A percentile compares a stretch with the other conserved stretches of the same genome.
Evolutionary conservation across 2,888 invertebrate genomes (phyloP).

Genomic region (Agonopterix heracliana): DNA sequence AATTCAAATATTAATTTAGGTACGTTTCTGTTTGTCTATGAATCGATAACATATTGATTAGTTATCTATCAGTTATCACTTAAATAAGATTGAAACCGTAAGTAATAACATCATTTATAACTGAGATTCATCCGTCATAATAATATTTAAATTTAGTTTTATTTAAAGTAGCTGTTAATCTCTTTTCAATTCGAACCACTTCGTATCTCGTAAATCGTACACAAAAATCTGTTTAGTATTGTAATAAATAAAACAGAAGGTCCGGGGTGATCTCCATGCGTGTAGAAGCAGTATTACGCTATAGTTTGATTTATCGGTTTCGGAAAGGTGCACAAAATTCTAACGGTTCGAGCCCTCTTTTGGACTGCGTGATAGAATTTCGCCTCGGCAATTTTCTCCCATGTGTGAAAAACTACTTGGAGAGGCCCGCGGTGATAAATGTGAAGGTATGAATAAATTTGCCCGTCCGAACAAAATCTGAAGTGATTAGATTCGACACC

Average conservation of each 20-base stretch:
- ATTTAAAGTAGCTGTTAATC: conserved; percentile 25
- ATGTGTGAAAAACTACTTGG: conserved; percentile 60
- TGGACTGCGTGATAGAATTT: conserved; percentile 60
- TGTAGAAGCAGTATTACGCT: conserved; percentile 67
- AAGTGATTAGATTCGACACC: conserved; percentile 62
- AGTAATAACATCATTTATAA: conserved; percentile 3
- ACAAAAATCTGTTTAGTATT: conserved; percentile 60
- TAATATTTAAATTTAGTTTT: conserved; percentile 18
- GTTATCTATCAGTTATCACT: too few species aligned
- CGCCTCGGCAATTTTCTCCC: conserved; percentile 56
- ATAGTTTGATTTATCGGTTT: conserved; percentile 72
- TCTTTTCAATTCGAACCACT: conserved; percentile 29
- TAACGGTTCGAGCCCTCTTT: conserved; percentile 53
- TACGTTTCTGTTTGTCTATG: neutral
- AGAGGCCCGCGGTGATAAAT: conserved; percentile 62
- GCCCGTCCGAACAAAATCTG: conserved; percentile 52
- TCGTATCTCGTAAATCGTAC: conserved; percentile 46
- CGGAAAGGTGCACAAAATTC: conserved; percentile 67
- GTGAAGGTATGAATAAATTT: conserved; percentile 71
- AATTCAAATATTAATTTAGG: neutral
- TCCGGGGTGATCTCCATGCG: conserved; percentile 58
- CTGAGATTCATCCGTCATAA: conserved; percentile 20
- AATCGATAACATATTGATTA: too few species aligned
- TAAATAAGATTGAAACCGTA: too few species aligned
- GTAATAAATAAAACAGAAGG: conserved; percentile 65